Conservation (phyloP, 1,140 invertebrate genomes). For the Pararge aegeria region DNA sequence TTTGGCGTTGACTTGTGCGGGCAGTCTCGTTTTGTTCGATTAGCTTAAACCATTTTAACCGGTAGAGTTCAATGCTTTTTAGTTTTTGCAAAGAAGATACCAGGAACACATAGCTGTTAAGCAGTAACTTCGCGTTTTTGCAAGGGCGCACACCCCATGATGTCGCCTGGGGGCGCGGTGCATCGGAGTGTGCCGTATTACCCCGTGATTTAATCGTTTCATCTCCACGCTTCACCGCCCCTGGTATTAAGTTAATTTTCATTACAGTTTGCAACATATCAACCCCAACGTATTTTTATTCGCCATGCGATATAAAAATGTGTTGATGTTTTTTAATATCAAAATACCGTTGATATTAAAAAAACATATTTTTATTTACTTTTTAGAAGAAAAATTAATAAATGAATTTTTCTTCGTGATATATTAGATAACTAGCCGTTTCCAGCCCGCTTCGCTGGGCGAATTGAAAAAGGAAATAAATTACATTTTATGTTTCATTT, state of each 20-base stretch:
- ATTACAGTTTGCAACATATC: slow-evolving; percentile 9
- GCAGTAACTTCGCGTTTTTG: background rate
- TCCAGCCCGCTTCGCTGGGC: too few species aligned
- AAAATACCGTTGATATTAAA: too few species aligned
- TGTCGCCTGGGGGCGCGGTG: slow-evolving; percentile 23
- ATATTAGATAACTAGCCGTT: too few species aligned
- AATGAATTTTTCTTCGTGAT: too few species aligned
- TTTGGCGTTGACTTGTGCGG: too few species aligned
- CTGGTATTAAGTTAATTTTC: slow-evolving; percentile 56
- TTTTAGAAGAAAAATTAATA: too few species aligned
- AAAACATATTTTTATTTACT: too few species aligned
- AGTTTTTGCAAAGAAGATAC: background rate
- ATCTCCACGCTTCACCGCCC: slow-evolving; percentile 55
- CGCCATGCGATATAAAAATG: background rate
- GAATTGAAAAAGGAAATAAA: too few species aligned
- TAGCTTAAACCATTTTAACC: background rate
- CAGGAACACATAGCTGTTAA: background rate
- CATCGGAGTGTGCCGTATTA: slow-evolving; percentile 54
- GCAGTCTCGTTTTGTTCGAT: background rate
- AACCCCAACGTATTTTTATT: background rate
- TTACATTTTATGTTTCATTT: too few species aligned
- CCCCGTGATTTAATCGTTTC: slow-evolving; percentile 63
- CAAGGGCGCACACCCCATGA: slow-evolving; percentile 15
- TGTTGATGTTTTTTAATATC: too few species aligned
- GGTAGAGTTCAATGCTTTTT: background rate